These are phyloP conservation scores for Neocloeon triangulifer DNA, from an alignment of 1,140 invertebrate species.

Conservation along the genomic window DNA sequence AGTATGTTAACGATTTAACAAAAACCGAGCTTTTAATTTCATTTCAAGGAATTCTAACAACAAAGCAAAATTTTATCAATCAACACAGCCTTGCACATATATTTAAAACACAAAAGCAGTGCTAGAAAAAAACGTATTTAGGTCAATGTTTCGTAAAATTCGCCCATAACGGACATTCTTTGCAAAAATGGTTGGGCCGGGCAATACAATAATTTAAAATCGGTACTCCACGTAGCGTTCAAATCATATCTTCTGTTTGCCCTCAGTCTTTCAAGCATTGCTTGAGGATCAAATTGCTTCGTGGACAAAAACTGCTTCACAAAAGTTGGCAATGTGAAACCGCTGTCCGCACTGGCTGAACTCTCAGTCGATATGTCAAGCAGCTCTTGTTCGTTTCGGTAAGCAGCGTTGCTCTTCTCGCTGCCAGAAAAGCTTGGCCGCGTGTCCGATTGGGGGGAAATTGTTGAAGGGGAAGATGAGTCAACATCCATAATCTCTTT, in stretches of 20 bases:
- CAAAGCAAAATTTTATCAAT: too few species aligned
- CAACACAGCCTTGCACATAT: too few species aligned
- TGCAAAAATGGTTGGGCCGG: constrained; percentile 42
- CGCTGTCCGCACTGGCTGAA: constrained; percentile 8
- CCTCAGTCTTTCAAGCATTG: constrained; percentile 30
- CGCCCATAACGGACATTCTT: constrained; percentile 45
- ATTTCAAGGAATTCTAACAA: too few species aligned
- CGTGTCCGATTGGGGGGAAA: not conserved
- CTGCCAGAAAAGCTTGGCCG: constrained; percentile 10
- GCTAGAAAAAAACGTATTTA: too few species aligned
- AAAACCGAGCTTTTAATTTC: too few species aligned
- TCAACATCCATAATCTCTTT: too few species aligned
- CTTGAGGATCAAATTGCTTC: constrained; percentile 29
- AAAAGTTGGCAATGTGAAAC: constrained; percentile 6
- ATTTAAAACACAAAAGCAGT: too few species aligned
- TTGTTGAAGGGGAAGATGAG: too few species aligned
- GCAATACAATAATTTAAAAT: constrained; percentile 35
- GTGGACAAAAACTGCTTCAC: constrained; percentile 9
- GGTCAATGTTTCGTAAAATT: constrained; percentile 24
- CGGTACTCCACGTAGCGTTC: constrained; percentile 19
- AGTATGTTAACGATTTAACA: too few species aligned
- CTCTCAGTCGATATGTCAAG: constrained; percentile 8
- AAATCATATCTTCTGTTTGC: constrained; percentile 27
- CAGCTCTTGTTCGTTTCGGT: constrained; percentile 6
- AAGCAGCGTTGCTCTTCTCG: constrained; percentile 8